Base-by-base conservation (phyloP, 2,113 vertebrate genomes). In the Tragelaphus buxtoni region DNA sequence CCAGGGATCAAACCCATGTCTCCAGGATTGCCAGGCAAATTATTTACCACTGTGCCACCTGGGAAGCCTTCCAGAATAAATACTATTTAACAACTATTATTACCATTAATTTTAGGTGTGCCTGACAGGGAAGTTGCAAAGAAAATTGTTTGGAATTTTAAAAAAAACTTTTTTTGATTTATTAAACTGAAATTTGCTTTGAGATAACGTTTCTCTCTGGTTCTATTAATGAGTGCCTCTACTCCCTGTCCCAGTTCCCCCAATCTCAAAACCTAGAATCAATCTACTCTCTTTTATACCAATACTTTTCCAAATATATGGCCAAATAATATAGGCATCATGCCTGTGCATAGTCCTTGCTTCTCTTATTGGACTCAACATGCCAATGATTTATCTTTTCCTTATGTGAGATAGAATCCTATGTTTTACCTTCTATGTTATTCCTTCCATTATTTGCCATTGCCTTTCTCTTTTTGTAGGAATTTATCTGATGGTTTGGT, bases 231-330 rank as follows among this genome's bases (percentile, higher is more conserved):
- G 22, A 16, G n/a, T 12, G 79, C 42, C 28, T 53, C 24, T 7
- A 5, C 3, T 82, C 49, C 2, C n/a, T 63, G 56, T 77, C 3
- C 18, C 3, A 0, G 4, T 3, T 16, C 14, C 16, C 5, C 26
- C 26, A 45, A 2, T 53, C 26, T 55, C 9, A 17, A 92, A 90
- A 55, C 42, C 16, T 45, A 42, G 42, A 63, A 30, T 86, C 49
- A 11, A 8, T 90, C 26, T 24, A 20, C 28, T 60, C 3, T 49
- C 22, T 89, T 95, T 49, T 12, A 56, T 39, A 53, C 5, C 53
- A n/a, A 42, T 26, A 28, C 20, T 22, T 51, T 91, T 58, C 10
- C 45, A 83, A 42, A 87, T 55, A 49, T 30, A 45, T 51, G 20
- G 17, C 20, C 56, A 55, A 51, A 22, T 30, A 63, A 55, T 49